Percentiles rank a stretch among this genome's conserved stretches.
phyloP scores from a whole-genome alignment of 2,113 vertebrate species.

The Syrmaticus mikado region DNA sequence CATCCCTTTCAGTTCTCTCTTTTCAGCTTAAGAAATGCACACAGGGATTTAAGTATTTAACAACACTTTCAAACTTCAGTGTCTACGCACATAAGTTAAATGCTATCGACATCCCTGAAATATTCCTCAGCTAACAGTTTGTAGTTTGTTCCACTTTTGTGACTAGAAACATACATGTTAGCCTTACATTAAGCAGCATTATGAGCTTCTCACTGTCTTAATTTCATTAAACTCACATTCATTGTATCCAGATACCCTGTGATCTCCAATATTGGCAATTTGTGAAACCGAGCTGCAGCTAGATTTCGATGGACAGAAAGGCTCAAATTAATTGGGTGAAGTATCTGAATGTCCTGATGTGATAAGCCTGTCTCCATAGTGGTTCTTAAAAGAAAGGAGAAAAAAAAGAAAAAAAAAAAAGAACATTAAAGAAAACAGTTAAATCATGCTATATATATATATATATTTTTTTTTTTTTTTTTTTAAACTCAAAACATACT shows the following conservation, averaged over 20 bases:
- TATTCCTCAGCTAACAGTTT: not conserved
- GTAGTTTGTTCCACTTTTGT: not conserved
- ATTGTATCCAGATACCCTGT: constrained; percentile 86
- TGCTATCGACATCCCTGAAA: not conserved
- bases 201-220: not conserved
- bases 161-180: not conserved
- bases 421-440: not conserved
- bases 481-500: not conserved
- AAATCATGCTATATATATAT: not conserved
- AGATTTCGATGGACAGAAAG: constrained; percentile 89
- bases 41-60: not conserved
- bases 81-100: not conserved
- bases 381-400: constrained; percentile 72
- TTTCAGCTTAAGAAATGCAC: not conserved
- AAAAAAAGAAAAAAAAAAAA: no score
- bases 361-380: constrained; percentile 66
- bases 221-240: constrained; percentile 80
- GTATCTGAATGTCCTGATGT: constrained; percentile 84
- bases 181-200: not conserved
- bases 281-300: constrained; percentile 88
- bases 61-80: not conserved
- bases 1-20: not conserved
- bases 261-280: constrained; percentile 87
- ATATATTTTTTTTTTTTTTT: fast-evolving
- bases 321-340: constrained; percentile 92